A percentile compares a stretch with the other conserved stretches of the same genome.
Evolutionary conservation across 2,113 vertebrate genomes (phyloP).

Genomic region (Sorex fumeus): DNA sequence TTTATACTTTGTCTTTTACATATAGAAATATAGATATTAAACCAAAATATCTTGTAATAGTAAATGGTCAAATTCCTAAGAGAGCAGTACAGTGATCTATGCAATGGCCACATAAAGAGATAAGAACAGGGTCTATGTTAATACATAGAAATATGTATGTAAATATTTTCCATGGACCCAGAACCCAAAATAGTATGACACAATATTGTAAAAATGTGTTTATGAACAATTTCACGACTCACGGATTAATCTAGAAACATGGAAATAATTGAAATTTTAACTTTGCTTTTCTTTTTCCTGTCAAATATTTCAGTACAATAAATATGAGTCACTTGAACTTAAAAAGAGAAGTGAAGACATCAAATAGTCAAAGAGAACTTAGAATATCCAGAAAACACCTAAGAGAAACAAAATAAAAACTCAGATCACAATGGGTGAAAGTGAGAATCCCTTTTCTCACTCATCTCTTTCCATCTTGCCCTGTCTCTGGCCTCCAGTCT

Average conservation of each 20-base stretch:
- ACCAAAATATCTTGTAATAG: not conserved
- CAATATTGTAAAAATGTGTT: not conserved
- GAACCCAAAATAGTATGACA: fast-evolving
- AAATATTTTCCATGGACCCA: not conserved
- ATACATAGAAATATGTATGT: not conserved
- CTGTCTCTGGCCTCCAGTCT: not conserved
- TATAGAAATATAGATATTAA: not conserved
- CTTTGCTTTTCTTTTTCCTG: not conserved
- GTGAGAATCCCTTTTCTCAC: fast-evolving
- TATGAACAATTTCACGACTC: not conserved
- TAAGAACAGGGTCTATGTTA: not conserved
- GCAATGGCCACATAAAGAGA: not conserved
- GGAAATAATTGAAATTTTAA: not conserved
- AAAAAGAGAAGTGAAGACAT: not conserved
- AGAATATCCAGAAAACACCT: not conserved
- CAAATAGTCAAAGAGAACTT: not conserved
- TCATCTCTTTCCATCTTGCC: not conserved
- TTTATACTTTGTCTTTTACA: not conserved
- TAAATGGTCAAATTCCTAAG: not conserved
- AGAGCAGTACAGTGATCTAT: too few relatives aligned
- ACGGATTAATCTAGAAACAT: not conserved
- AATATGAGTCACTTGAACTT: not conserved
- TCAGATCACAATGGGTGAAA: too few relatives aligned
- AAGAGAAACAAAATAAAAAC: not conserved
- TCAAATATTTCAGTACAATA: not conserved